Base-by-base conservation (phyloP, 2,797 vertebrate genomes). In the Nothura maculosa region DNA sequence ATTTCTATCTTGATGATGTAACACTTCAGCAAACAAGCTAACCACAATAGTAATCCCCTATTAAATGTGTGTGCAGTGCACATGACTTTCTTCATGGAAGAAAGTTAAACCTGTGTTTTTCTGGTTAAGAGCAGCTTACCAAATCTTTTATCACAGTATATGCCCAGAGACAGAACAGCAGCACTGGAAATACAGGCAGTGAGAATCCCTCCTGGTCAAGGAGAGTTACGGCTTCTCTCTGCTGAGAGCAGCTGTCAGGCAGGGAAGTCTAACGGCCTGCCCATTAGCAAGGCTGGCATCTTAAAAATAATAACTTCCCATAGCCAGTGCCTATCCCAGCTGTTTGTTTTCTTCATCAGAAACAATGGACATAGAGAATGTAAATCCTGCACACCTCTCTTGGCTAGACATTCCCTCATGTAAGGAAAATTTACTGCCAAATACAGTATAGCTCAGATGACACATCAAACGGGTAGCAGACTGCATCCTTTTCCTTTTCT, bases 131-230 rank as follows among this genome's bases (percentile, higher is more conserved):
- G 30, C 7, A 79, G 25, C 36, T 84, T 13, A 74, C 52, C 18
- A 82, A 78, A 84, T 27, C 34, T 88, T 69, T 75, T 62, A 72
- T n/a, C 30, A 24, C 9, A 48, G 45, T 10, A 7, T 12, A 13
- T 28, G 84, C 48, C 54, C 45, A 78, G 16, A 3, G 9, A 92
- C 12, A 75, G 27, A 90, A 85, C 16, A 75, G 68, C 11, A 57
- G 38, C 64, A 85, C 3, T 32, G 38, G 36, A 77, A 95, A 77
- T 22, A 90, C 20, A 16, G 0, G 57, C 47, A 75, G 10, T 5
- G 87, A 78, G 82, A 87, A 34, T 34, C 52, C 52, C 57, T 88
- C 45, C 47, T 76, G 75, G 55, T 55, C 67, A 86, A 42, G 62
- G 40, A 63, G 28, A 61, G 11, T 75, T 82, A 85, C 3, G 9